Evolutionary conservation across 2,797 vertebrate species (phyloP).

Genomic region (Chelon labrosus): DNA sequence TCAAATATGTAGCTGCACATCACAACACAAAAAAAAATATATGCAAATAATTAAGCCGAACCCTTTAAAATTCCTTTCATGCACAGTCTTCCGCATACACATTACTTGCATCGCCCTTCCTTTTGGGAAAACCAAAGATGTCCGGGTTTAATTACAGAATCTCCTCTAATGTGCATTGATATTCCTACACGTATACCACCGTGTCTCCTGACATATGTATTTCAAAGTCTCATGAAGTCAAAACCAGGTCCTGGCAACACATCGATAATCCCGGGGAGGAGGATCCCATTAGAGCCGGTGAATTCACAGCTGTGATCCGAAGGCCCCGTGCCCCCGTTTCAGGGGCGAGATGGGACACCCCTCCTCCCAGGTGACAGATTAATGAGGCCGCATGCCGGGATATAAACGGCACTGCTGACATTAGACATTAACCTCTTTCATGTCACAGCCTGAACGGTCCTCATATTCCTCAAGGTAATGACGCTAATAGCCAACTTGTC

Average conservation of each 20-base stretch:
- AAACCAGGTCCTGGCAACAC: slow-evolving; percentile 27
- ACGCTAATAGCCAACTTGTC: slow-evolving; percentile 42
- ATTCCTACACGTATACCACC: neutral
- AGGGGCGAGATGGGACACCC: slow-evolving; percentile 27
- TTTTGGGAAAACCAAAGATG: slow-evolving; percentile 26
- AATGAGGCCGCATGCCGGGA: slow-evolving; percentile 49
- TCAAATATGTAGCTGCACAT: neutral
- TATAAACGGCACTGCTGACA: slow-evolving; percentile 56
- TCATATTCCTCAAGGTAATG: slow-evolving; percentile 42
- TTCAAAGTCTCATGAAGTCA: slow-evolving; percentile 18
- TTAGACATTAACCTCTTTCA: slow-evolving; percentile 62
- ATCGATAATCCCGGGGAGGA: slow-evolving; percentile 20
- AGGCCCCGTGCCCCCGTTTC: slow-evolving; percentile 47
- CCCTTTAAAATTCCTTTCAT: slow-evolving; percentile 47
- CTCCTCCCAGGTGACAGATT: slow-evolving; percentile 58
- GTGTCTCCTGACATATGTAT: neutral
- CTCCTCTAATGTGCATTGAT: neutral
- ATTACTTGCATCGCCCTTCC: neutral
- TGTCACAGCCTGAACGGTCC: slow-evolving; percentile 16
- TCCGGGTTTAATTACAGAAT: slow-evolving; percentile 17
- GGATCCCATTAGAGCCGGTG: slow-evolving; percentile 37
- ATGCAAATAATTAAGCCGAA: slow-evolving; percentile 42
- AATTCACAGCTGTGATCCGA: slow-evolving; percentile 61
- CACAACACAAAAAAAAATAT: slow-evolving; percentile 9
- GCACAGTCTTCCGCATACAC: slow-evolving; percentile 6